Evolutionary conservation across 2,797 vertebrate genomes (phyloP), one percentile per base, ranked within the genome.

Genomic region (Chanos chanos): DNA sequence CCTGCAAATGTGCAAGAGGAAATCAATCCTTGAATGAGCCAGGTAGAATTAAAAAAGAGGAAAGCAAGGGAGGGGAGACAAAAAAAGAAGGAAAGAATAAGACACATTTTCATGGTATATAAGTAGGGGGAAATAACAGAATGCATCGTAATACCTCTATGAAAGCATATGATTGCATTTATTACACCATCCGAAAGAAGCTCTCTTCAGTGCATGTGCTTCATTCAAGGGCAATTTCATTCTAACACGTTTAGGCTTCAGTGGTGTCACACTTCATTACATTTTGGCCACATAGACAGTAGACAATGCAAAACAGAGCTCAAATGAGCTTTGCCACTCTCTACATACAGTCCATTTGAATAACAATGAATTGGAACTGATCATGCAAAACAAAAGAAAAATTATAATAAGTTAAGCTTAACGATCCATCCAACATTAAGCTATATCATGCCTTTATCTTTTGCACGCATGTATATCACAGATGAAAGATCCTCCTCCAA

Each of bases 1-100:
- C 48, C 52, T 40, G 58, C 58, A 63, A 61, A 60, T 61, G 66
- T 68, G 53, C 58, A 60, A 44, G 36, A 65, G 25, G 50, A 66
- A 65, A 56, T 41, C 40, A 49, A 61, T 54, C 67, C 40, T 44
- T 50, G 39, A 48, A 41, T 31, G 47, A 66, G 31, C 16, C 66
- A 70, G 49, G 39, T 52, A 47, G 19, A 64, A 47, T 25, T 16
- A 7, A 13, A 7, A 7, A 34, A 18, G 34, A 18, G 1, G 7
- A 21, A 13, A 15, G 43, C 39, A 44, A 60, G 47, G 33, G 19
- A 60, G 37, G 15, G n/a, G 25, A 49, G 50, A 6, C 1, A 7
- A 2, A 3, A 19, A 13, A 3, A 19, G 21, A 24, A 25, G 34
- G 51, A 15, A 50, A 51, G 28, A 22, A 40, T 15, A 12, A 6